Evolutionary conservation across 2,888 invertebrate genomes (phyloP).

Genomic region (Cantharis nigra): DNA sequence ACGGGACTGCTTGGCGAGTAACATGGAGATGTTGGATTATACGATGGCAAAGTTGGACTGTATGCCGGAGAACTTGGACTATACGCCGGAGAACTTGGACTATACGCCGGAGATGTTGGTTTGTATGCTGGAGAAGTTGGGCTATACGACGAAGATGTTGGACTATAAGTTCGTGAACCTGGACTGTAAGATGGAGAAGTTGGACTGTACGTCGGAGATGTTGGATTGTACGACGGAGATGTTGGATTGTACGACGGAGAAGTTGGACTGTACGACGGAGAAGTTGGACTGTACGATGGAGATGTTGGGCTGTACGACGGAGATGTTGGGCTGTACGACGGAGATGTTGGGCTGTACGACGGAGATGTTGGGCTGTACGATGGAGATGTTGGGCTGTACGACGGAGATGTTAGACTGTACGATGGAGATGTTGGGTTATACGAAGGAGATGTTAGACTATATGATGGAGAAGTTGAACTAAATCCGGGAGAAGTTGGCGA

Average conservation of each 20-base stretch:
- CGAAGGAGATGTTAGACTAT: slow-evolving; percentile 63
- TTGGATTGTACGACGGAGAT: slow-evolving; percentile 69
- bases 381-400: not conserved
- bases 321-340: slow-evolving; percentile 74
- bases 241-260: slow-evolving; percentile 72
- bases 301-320: slow-evolving; percentile 69
- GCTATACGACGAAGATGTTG: slow-evolving; percentile 74
- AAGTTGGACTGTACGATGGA: slow-evolving; percentile 70
- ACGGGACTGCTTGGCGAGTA: no score
- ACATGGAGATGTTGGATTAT: slow-evolving; percentile 71
- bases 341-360: slow-evolving; percentile 65
- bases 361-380: not conserved
- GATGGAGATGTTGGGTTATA: not conserved
- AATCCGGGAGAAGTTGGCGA: slow-evolving; percentile 62
- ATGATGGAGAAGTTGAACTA: slow-evolving; percentile 59
- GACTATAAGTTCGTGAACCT: slow-evolving; percentile 72
- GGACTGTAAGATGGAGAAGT: slow-evolving; percentile 78
- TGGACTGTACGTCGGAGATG: slow-evolving; percentile 73
- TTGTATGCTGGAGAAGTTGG: slow-evolving; percentile 67
- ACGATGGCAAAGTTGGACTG: slow-evolving; percentile 75
- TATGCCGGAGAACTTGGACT: slow-evolving; percentile 80
- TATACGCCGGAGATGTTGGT: slow-evolving; percentile 73
- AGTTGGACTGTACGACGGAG: slow-evolving; percentile 73
- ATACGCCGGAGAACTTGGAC: slow-evolving; percentile 78
- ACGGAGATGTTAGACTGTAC: not conserved